A percentile compares a stretch with the other conserved stretches of the same genome.
These are phyloP conservation scores for Gymnocephalus cernua DNA, from an alignment of 2,113 vertebrate species.

Conservation along the genomic window DNA sequence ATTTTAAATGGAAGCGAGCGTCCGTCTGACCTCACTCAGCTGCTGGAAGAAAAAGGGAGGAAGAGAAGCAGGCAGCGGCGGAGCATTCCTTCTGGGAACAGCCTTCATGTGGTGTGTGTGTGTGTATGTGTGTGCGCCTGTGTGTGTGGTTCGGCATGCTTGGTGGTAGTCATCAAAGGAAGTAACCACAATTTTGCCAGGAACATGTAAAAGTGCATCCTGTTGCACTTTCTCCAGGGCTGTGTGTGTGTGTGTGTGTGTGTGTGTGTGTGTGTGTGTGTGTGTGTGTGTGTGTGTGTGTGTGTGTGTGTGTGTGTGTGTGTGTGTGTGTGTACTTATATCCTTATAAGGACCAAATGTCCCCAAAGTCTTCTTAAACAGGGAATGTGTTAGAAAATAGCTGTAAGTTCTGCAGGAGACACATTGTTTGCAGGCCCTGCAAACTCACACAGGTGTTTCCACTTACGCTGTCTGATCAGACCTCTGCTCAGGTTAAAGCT, in stretches of 20 bases:
- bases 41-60: constrained; percentile 45
- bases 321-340: not conserved
- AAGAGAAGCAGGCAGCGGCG: constrained; percentile 28
- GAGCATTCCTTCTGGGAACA: constrained; percentile 64
- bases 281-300: not conserved
- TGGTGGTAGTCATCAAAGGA: constrained; percentile 63
- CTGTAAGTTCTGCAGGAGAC: not conserved
- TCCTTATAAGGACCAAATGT: not conserved
- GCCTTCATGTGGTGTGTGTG: constrained; percentile 65
- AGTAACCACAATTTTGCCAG: constrained; percentile 68
- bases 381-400: not conserved
- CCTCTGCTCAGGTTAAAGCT: not conserved
- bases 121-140: constrained; percentile 37
- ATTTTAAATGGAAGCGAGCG: constrained; percentile 30
- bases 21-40: constrained; percentile 59
- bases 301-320: not conserved
- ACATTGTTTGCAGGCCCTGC: no score
- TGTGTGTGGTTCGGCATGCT: constrained; percentile 39
- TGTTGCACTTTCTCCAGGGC: constrained; percentile 61
- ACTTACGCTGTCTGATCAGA: not conserved
- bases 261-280: not conserved
- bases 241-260: not conserved
- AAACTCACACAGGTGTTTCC: not conserved
- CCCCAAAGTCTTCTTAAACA: not conserved
- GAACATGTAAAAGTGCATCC: constrained; percentile 65